Conservation (phyloP, 2,113 vertebrate genomes). For the Microcebus lehilahytsara region DNA sequence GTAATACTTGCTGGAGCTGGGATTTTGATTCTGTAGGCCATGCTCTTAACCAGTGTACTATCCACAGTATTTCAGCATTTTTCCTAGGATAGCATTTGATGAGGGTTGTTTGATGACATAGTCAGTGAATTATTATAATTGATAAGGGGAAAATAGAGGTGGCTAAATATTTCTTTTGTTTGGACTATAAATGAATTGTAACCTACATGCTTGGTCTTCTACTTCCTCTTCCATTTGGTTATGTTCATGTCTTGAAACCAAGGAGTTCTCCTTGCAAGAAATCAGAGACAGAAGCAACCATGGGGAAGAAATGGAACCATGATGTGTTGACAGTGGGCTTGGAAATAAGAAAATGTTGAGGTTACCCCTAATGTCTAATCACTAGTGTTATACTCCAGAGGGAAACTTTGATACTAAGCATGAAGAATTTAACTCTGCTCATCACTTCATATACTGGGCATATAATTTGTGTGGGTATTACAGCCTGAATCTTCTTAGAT, state of each 20-base stretch:
- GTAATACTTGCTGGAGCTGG: accelerated
- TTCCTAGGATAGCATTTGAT: background rate
- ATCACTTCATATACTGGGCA: constrained; percentile 49
- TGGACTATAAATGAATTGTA: background rate
- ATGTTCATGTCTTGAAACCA: background rate
- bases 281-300: background rate
- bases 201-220: background rate
- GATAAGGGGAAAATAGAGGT: background rate
- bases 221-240: background rate
- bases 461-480: constrained; percentile 79
- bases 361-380: constrained; percentile 45
- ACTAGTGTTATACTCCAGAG: constrained; percentile 49
- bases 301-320: constrained; percentile 47
- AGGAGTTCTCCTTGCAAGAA: background rate
- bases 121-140: background rate
- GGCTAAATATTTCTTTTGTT: background rate
- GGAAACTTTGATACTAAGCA: constrained; percentile 69
- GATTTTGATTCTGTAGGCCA: background rate
- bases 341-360: constrained; percentile 58
- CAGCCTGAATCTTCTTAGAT: constrained; percentile 81
- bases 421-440: constrained; percentile 72
- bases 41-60: background rate
- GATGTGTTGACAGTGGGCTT: constrained; percentile 26
- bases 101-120: background rate
- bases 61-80: background rate